Percentiles rank a stretch among this genome's conserved stretches.
Evolutionary conservation across 2,113 vertebrate genomes (phyloP).

Genomic region (Myotis brandtii): DNA sequence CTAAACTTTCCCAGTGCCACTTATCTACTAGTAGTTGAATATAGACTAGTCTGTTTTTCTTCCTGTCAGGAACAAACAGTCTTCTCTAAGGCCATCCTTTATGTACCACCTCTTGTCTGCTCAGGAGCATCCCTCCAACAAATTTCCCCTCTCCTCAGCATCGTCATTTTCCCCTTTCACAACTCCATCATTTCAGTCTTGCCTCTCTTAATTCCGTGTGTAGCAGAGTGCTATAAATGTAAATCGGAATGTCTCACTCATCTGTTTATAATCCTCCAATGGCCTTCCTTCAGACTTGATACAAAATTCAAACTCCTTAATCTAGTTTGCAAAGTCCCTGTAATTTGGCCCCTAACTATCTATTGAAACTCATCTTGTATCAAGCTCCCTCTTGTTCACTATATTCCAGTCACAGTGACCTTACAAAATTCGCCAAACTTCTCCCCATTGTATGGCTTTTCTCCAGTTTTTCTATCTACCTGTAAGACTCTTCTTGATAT

Average conservation of each 20-base stretch:
- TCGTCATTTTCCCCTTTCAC: not conserved
- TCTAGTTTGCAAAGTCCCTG: not conserved
- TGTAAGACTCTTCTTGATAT: not conserved
- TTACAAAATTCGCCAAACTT: not conserved
- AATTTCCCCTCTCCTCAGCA: not conserved
- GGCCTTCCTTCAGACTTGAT: not conserved
- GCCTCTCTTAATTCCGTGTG: not conserved
- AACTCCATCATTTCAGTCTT: not conserved
- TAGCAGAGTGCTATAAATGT: not conserved
- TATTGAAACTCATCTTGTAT: not conserved
- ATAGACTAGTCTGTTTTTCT: not conserved
- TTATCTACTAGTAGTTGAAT: not conserved
- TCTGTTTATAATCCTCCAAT: not conserved
- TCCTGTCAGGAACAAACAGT: not conserved
- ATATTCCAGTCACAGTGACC: not conserved
- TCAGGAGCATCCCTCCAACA: not conserved
- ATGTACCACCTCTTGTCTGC: not conserved
- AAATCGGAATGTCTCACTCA: not conserved
- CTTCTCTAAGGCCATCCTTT: not conserved
- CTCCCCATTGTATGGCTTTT: not conserved
- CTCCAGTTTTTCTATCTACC: conserved; percentile 5
- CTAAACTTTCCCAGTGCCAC: not conserved
- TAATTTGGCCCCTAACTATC: not conserved
- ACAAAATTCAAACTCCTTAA: conserved; percentile 32
- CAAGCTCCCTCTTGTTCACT: not conserved